These are phyloP conservation scores for Mythimna albipuncta DNA, from an alignment of 2,888 invertebrate genomes.

Conservation along the genomic window DNA sequence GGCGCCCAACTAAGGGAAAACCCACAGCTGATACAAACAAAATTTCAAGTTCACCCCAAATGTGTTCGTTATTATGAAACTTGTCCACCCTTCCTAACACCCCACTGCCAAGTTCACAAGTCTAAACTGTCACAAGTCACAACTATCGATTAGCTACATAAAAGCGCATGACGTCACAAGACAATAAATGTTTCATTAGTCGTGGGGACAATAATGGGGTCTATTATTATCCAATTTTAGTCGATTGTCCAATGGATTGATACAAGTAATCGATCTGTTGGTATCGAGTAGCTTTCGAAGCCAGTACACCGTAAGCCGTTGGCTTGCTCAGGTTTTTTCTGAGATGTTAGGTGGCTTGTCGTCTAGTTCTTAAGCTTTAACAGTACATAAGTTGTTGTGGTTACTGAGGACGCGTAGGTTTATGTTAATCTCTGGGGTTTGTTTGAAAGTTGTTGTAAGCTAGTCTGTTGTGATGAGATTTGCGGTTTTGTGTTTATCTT, in stretches of 20 bases:
- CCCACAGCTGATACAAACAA: conserved; percentile 22
- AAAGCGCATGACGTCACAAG: conserved; percentile 76
- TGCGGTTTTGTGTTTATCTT: conserved; percentile 17
- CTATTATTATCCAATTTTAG: conserved; percentile 84
- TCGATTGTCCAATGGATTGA: conserved; percentile 71
- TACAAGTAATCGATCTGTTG: conserved; percentile 70
- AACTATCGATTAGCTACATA: conserved; percentile 74
- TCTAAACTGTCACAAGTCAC: conserved; percentile 58
- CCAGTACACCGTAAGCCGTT: conserved; percentile 66
- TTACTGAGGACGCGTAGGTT: neutral
- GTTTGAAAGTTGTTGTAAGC: conserved; percentile 6
- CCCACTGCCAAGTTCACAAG: conserved; percentile 73
- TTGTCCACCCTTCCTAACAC: conserved; percentile 28
- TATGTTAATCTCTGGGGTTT: conserved; percentile 6
- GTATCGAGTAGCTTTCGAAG: conserved; percentile 56
- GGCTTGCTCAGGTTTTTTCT: conserved; percentile 53
- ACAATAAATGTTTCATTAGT: conserved; percentile 80
- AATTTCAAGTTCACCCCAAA: conserved; percentile 33
- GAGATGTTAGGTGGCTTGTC: conserved; percentile 22
- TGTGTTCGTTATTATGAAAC: conserved; percentile 16
- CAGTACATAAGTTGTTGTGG: conserved; percentile 25
- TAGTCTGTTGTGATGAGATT: conserved; percentile 1
- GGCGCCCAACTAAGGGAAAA: neutral
- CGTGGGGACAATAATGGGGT: conserved; percentile 72
- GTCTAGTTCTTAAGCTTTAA: conserved; percentile 14